Evolutionary conservation across 2,888 invertebrate genomes (phyloP).

Genomic region (Timandra comae): DNA sequence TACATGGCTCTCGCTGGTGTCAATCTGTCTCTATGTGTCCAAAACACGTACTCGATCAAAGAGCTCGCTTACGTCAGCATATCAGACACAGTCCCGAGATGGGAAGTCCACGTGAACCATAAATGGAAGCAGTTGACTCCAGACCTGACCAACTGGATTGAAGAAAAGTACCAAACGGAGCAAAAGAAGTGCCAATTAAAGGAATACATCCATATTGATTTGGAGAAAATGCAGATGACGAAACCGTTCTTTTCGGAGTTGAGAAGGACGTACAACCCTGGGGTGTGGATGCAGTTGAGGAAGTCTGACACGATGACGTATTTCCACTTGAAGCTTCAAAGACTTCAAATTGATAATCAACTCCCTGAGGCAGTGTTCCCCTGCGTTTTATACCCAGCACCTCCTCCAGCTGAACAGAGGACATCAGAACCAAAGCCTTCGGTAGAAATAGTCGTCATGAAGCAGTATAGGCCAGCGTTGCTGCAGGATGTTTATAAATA

Average conservation of each 20-base stretch:
- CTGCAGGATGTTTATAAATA: constrained; percentile 78
- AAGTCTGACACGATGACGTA: constrained; percentile 82
- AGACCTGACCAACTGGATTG: constrained; percentile 88
- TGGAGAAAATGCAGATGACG: constrained; percentile 90
- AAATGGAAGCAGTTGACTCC: constrained; percentile 87
- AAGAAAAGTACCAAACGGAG: constrained; percentile 84
- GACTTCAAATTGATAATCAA: constrained; percentile 86
- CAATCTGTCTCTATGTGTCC: constrained; percentile 78
- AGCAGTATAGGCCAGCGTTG: constrained; percentile 63
- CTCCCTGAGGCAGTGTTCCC: constrained; percentile 82
- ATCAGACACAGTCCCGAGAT: constrained; percentile 82
- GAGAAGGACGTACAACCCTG: constrained; percentile 83
- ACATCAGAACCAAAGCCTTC: constrained; percentile 70
- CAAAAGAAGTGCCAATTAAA: constrained; percentile 84
- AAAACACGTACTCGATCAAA: constrained; percentile 54
- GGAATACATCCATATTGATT: constrained; percentile 87
- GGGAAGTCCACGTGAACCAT: constrained; percentile 88
- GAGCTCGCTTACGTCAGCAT: constrained; percentile 83
- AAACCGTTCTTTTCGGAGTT: constrained; percentile 90
- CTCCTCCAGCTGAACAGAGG: constrained; percentile 63
- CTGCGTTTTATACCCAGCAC: constrained; percentile 79
- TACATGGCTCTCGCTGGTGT: constrained; percentile 83
- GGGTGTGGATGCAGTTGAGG: constrained; percentile 83
- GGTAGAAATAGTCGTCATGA: constrained; percentile 75
- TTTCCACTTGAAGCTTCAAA: constrained; percentile 81